Base-by-base conservation (phyloP, 2,797 vertebrate genomes). In the Allobates femoralis region DNA sequence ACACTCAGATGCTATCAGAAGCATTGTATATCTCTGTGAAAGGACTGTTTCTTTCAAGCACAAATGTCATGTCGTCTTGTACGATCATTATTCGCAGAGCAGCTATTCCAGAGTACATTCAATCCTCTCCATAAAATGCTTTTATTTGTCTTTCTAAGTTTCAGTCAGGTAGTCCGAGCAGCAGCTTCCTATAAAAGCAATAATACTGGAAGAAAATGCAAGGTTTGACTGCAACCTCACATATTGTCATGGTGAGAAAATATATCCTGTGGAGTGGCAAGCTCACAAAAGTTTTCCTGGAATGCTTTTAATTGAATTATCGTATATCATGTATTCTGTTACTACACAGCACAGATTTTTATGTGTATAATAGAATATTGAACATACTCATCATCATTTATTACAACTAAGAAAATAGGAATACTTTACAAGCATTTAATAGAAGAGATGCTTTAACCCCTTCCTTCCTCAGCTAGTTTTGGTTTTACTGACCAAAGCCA, bases 51-150 rank as follows among this genome's bases (percentile, higher is more conserved):
- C 85, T 89, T 85, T 89, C 50, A 76, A 53, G 34, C 69, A 87
- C 87, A 90, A 85, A 88, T 78, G 60, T 86, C 85, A 81, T 81
- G 79, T 82, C 62, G 34, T 77, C 85, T 77, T 77, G 71, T 82
- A 75, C 71, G 34, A 86, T 86, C 69, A 81, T 81, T 81, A 81
- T 71, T 76, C 67, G 58, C 30, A 67, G 58, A 56, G 53, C 71
- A 77, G 81, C 79, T 82, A 74, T 75, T 82, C 37, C 53, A 79
- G 51, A 85, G 64, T 67, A 18, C 76, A 56, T 85, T 78, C 73
- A 76, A 74, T 82, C 46, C 79, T 66, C 28, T 41, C 50, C n/a
- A 76, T 32, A 82, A 79, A 76, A 77, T 55, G 58, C 23, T 86
- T 55, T 69, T 86, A 71, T 85, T 79, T 85, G 69, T 62, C 34